Base-by-base conservation (phyloP, 1,140 invertebrate genomes). In the Cotesia chilonis region DNA sequence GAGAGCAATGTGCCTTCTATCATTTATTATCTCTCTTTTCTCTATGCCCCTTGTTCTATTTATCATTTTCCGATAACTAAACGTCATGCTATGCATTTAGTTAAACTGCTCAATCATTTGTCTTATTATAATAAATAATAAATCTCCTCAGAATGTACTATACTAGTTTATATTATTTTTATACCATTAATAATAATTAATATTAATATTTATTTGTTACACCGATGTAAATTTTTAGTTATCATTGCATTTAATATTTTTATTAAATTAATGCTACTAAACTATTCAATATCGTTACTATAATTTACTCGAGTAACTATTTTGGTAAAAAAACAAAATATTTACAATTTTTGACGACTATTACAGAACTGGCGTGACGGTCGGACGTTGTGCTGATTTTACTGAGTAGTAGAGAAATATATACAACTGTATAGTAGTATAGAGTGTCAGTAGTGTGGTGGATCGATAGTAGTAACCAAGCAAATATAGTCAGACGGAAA, bases 401-500 rank as follows among this genome's bases (percentile, higher is more conserved):
- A 68, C 66, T 35, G 38, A 55, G 9, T 14, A n/a, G 36, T 51
- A 52, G 66, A 20, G 41, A 47, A 47, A 47, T 47, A 47, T 47
- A 47, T 47, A 47, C 10, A 7, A 47, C 6, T 47, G 41, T 47
- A 47, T 47, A 6, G 41, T 47, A 47, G 41, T 47, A 7, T 47
- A 7, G 41, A 9, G 12, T 28, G 66, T 54, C 28, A 54, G 66
- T 72, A 7, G 71, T 61, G 37, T 10, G 41, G 28, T 41, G 17
- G 71, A 72, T 72, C 71, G 65, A 72, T 72, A 72, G 71, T 72
- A 72, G 71, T 72, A 72, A 72, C 71, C 41, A 65, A 60, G 71
- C 66, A 68, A 68, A 72, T 72, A 72, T 72, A 72, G 71, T 72
- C 71, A 72, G 71, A 68, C 71, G 65, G 71, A 68, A 72, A 72